A percentile compares a stretch with the other conserved stretches of the same genome.
Conservation (phyloP, 1,140 invertebrate species). For the Caerostris darwini region DNA sequence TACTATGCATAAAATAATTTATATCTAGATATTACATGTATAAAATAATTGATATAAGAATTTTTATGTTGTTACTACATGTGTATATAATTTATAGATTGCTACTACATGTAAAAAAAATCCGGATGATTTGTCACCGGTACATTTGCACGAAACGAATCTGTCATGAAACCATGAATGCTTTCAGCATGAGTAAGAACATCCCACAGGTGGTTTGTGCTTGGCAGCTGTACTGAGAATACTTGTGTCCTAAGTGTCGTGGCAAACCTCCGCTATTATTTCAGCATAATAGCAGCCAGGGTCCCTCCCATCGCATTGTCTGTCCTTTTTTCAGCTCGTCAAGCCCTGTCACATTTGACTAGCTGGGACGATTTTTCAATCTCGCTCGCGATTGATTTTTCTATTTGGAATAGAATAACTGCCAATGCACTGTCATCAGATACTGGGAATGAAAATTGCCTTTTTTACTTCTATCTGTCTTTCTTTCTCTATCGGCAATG, state of each 20-base stretch:
- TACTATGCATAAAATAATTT: too few species aligned
- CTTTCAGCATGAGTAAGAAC: conserved; percentile 17
- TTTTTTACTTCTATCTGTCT: too few species aligned
- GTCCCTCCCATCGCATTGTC: conserved; percentile 2
- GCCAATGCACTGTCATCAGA: conserved; percentile 10
- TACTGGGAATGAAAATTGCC: background rate
- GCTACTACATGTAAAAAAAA: too few species aligned
- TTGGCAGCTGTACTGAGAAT: background rate
- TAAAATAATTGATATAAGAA: too few species aligned
- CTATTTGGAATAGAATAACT: conserved; percentile 30
- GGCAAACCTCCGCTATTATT: conserved; percentile 51
- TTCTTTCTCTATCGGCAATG: too few species aligned
- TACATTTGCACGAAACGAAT: background rate
- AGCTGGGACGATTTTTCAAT: conserved; percentile 35
- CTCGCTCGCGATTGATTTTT: conserved; percentile 26
- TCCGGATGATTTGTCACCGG: background rate
- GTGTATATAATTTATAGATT: too few species aligned
- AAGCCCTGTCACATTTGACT: background rate
- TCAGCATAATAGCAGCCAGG: conserved; percentile 23
- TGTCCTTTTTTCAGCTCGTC: conserved; percentile 1
- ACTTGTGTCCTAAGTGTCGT: conserved; percentile 31
- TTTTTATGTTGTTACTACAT: too few species aligned
- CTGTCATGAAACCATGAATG: background rate
- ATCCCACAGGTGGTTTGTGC: background rate
- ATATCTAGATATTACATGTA: too few species aligned